Evolutionary conservation across 2,113 vertebrate species (phyloP).

Genomic region (Marmota monax): DNA sequence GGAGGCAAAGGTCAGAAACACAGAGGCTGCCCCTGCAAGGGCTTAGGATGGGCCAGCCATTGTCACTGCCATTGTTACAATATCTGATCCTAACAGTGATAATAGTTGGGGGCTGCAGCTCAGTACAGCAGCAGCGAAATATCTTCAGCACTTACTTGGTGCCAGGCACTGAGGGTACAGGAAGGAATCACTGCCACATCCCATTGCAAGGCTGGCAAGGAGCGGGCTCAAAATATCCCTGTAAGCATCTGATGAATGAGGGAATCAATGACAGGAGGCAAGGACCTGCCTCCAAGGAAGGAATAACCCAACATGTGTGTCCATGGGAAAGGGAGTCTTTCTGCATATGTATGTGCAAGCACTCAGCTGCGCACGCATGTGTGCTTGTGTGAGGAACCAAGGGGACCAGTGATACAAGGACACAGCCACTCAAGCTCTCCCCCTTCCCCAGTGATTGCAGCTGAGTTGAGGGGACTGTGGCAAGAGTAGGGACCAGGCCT

Average conservation of each 20-base stretch:
- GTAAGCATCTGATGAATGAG: slow-evolving; percentile 46
- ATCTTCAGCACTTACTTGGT: slow-evolving; percentile 30
- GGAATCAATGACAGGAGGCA: slow-evolving; percentile 9
- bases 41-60: not conserved
- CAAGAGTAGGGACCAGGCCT: not conserved
- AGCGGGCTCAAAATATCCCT: not conserved
- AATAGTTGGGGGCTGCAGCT: not conserved
- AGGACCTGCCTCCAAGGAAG: not conserved
- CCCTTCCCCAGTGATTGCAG: not conserved
- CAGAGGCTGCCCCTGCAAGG: not conserved
- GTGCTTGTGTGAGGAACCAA: not conserved
- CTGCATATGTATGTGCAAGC: not conserved
- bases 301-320: not conserved
- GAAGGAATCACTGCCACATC: slow-evolving; percentile 27
- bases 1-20: not conserved
- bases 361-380: not conserved
- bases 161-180: slow-evolving; percentile 55
- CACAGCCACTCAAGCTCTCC: not conserved
- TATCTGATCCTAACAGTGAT: not conserved
- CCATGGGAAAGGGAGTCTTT: not conserved
- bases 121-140: slow-evolving; percentile 16
- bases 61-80: not conserved
- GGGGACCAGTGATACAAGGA: not conserved
- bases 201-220: slow-evolving; percentile 48
- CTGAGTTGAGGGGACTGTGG: not conserved